phyloP scores from a whole-genome alignment of 2,113 vertebrate genomes.

The Tenebrosternarchus preto region DNA sequence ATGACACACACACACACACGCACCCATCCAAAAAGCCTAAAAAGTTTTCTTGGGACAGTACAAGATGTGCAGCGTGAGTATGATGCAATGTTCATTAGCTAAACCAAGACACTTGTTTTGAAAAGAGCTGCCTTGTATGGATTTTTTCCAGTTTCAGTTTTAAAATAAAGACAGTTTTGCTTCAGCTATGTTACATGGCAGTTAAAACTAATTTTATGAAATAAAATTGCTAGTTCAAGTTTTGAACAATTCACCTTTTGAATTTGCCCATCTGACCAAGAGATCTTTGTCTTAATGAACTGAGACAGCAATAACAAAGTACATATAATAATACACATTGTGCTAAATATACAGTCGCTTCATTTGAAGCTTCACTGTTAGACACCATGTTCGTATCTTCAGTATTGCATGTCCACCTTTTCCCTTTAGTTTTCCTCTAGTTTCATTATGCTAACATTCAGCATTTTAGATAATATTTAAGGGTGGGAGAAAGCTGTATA shows the following conservation, averaged over 20 bases:
- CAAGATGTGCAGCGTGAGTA: neutral
- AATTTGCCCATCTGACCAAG: neutral
- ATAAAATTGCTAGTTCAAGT: neutral
- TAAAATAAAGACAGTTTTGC: neutral
- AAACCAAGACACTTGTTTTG: neutral
- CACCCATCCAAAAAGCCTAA: slow-evolving; percentile 34
- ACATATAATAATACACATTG: neutral
- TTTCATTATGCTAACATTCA: neutral
- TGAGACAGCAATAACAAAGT: slow-evolving; percentile 9
- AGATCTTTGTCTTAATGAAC: neutral
- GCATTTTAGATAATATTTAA: too few species aligned
- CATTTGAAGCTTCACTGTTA: neutral
- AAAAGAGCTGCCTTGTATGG: slow-evolving; percentile 31
- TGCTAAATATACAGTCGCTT: slow-evolving; percentile 31
- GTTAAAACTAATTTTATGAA: slow-evolving; percentile 6
- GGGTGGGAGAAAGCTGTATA: neutral
- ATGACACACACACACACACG: neutral
- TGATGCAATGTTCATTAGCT: neutral
- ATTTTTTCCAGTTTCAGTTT: slow-evolving; percentile 30
- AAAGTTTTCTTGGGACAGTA: slow-evolving; percentile 4
- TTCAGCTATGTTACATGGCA: neutral
- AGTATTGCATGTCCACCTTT: slow-evolving; percentile 32
- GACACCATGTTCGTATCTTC: slow-evolving; percentile 23
- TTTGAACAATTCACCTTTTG: neutral
- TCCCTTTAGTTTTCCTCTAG: neutral